Base-by-base conservation (phyloP, 2,797 vertebrate genomes). In the Amblyraja radiata region DNA sequence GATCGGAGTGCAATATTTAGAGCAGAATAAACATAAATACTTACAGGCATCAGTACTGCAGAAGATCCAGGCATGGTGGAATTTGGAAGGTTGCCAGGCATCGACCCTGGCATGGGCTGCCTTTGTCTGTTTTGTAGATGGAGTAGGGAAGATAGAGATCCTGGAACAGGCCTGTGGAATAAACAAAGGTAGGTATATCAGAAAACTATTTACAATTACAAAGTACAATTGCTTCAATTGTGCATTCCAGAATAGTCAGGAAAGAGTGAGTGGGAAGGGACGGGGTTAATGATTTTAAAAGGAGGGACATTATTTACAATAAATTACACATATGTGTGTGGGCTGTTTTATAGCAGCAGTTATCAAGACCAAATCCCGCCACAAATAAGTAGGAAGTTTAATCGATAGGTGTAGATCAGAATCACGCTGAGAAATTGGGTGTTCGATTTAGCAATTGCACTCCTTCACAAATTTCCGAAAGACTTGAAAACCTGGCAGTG, bases 51-150 rank as follows among this genome's bases (percentile, higher is more conserved):
- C 94, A 99, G 96, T 90, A 99, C 98, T 83, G 99, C 98, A 0
- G 99, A 99, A 94, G 98, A 99, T 96, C 98, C 98, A 0, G 98
- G 99, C 99, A 99, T 99, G 93, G 98, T 98, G 0, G 98, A 98
- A 95, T 99, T 99, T 94, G 99, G 98, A 95, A 99, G 97, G 32
- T 98, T 99, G 95, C 98, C 99, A 68, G 99, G 97, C 98, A 99
- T 99, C 95, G 99, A 99, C 96, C 98, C 99, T 95, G 99, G 98
- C 97, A 99, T 98, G 94, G 99, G 99, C 96, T 99, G 99, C 97
- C 98, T 97, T 96, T 98, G 99, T 97, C 99, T 97, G 97, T 99
- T 99, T 96, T 99, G 97, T 95, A 99, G 98, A 96, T 99, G 99
- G 95, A 99, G 96, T 95, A 99, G 95, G 94, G 99, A 99, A 94